Conservation (phyloP, 2,888 invertebrate genomes). For the Eurytoma californica region DNA sequence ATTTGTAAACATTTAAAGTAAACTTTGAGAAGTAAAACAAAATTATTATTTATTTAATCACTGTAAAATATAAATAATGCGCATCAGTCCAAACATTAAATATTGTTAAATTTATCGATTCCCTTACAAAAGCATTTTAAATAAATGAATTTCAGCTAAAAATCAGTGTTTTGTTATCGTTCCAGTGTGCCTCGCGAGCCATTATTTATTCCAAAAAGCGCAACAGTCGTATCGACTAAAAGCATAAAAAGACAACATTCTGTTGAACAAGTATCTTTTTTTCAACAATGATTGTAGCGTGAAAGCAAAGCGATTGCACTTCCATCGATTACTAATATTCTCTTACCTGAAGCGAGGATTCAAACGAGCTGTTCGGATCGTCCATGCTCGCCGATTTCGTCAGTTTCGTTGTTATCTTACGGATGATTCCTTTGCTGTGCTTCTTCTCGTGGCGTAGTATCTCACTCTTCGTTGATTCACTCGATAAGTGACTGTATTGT, state of each 20-base stretch:
- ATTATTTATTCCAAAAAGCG: conserved; percentile 51
- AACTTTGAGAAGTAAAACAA: no score
- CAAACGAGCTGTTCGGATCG: conserved; percentile 76
- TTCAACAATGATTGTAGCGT: background rate
- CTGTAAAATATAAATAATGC: background rate
- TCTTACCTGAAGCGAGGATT: conserved; percentile 70
- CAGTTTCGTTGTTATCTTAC: conserved; percentile 87
- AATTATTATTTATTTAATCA: background rate
- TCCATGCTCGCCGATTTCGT: conserved; percentile 91
- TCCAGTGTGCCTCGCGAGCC: conserved; percentile 31
- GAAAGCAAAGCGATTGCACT: conserved; percentile 1
- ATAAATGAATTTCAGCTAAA: conserved; percentile 13
- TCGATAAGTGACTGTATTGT: conserved; percentile 82
- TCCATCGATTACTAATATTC: background rate
- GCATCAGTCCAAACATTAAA: background rate
- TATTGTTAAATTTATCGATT: conserved; percentile 3
- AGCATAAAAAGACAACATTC: conserved; percentile 32
- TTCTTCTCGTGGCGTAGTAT: conserved; percentile 85
- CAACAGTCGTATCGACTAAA: conserved; percentile 49
- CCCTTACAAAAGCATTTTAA: conserved; percentile 35
- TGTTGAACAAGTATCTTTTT: background rate
- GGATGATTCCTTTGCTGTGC: conserved; percentile 87
- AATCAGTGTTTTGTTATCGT: background rate
- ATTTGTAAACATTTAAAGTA: background rate
- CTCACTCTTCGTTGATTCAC: conserved; percentile 91